Base-by-base conservation (phyloP, 2,888 invertebrate genomes). In the Pterostichus madidus region DNA sequence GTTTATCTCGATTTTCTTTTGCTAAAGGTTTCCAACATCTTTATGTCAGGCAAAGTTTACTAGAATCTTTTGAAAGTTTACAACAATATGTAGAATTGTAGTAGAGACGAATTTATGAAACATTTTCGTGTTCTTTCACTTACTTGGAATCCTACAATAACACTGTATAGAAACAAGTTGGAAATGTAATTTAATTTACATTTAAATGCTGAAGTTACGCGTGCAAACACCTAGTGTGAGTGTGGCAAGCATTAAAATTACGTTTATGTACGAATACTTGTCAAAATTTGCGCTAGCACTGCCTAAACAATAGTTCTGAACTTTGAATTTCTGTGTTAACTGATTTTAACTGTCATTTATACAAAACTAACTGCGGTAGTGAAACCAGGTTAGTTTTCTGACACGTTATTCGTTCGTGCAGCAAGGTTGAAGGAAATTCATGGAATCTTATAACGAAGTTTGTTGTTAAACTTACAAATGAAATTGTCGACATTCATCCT, bases 51-150 rank as follows among this genome's bases (percentile, higher is more conserved):
- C 11, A 64, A 32, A 64, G 35, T 64, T 64, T 64, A 35, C 6
- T n/a, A 32, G 64, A 64, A 64, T 64, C 64, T 64, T 61, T 64
- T 64, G 64, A 64, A 64, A 64, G n/a, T 64, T 24, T 64, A 64
- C 32, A 64, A 64, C 64, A 64, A 64, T 64, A 64, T 64, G 35
- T 64, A 64, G 35, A 64, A 64, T 64, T 35, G n/a, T 32, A 64
- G 35, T 59, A 13, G 49, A 5, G 35, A 64, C 32, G 13, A 11
- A 64, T n/a, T 64, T 35, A 6, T 64, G 35, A 35, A 64, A 31
- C 64, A 49, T 49, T 49, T 10, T n/a, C 49, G 10, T 10, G 10
- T 49, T 64, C 64, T 64, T 64, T 64, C 64, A 24, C 1, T 3
- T 24, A 24, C 24, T 24, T 24, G 24, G 2, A 24, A 24, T 24